These are phyloP conservation scores for Xylota sylvarum DNA, from an alignment of 2,888 invertebrate genomes.

Conservation along the genomic window DNA sequence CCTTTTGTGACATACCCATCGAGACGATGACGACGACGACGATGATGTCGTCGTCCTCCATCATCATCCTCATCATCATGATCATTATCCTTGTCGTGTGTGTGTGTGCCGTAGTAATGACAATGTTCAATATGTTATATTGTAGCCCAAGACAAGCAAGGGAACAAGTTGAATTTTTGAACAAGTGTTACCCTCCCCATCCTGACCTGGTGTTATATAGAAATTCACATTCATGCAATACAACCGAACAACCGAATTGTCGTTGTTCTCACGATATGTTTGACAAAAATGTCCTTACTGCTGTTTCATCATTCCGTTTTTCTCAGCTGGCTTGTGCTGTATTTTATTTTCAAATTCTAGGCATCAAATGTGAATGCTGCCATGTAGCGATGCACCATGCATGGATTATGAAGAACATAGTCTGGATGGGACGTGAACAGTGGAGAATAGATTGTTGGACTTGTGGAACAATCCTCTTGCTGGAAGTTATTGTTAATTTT, in stretches of 20 bases:
- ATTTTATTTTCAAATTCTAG: conserved; percentile 14
- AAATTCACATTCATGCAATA: conserved; percentile 2
- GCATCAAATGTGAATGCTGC: conserved; percentile 25
- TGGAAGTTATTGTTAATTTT: conserved; percentile 31
- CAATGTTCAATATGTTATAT: conserved; percentile 55
- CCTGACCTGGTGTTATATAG: neutral
- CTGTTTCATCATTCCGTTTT: conserved; percentile 14
- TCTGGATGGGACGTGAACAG: neutral
- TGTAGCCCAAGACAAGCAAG: neutral
- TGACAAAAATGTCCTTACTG: conserved; percentile 38
- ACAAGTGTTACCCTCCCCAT: conserved; percentile 18
- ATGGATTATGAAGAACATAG: neutral
- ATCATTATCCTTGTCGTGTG: conserved; percentile 27
- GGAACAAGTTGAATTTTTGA: conserved; percentile 21
- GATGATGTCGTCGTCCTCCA: conserved; percentile 21
- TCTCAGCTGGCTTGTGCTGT: conserved; percentile 1
- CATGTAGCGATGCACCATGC: conserved; percentile 1
- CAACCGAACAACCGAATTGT: conserved; percentile 20
- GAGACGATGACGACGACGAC: conserved; percentile 17
- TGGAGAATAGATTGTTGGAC: neutral
- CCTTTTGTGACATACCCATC: conserved; percentile 41
- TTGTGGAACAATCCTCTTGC: conserved; percentile 2
- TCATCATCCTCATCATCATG: conserved; percentile 30
- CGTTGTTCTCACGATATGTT: conserved; percentile 44
- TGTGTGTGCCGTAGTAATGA: conserved; percentile 27